Base-by-base conservation (phyloP, 92 coral and sea anemone species). In the Palythoa grandiflora region DNA sequence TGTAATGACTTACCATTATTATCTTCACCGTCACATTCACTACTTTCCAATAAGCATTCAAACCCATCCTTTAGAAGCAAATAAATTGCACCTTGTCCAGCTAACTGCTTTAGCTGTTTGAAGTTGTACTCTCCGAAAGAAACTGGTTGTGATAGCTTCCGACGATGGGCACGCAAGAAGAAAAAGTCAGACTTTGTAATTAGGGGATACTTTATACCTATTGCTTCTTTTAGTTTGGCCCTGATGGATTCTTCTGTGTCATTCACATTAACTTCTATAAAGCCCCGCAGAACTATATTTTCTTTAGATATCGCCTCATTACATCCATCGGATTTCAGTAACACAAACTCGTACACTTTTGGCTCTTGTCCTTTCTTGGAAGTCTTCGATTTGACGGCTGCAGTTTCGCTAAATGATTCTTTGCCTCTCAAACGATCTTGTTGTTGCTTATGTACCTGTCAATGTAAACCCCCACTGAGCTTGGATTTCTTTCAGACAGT, bases 141-240 rank as follows among this genome's bases (percentile, higher is more conserved):
- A 47, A 84, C 92, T 71, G 92, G 92, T 47, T 50, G 73, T 60
- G 78, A 66, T 55, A 88, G 71, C 73, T 76, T 88, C 13, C 87
- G 87, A 15, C 90, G 87, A 66, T 68, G 80, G 71, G 91, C 91
- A 53, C 88, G 88, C 61, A 88, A 87, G 83, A 88, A 88, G n/a
- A 81, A 75, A 78, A 88, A 88, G 83, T 81, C 88, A 60, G 68
- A 60, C 68, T 60, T 60, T 60, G 19, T 40, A 88, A 88, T 78
- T 60, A 88, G 44, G 7, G 90, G 86, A 88, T 88, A 87, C 71
- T 87, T 88, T 20, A 80, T 72, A 71, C 83, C 74, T 21, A 83
- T 54, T 37, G 91, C 84, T 48, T 88, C 68, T 57, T 87, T 80
- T 80, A 83, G 60, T 88, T 72, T 83, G 39, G 75, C 50, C 44